Base-by-base conservation (phyloP, 2,888 invertebrate species). In the Conus canariensis region DNA sequence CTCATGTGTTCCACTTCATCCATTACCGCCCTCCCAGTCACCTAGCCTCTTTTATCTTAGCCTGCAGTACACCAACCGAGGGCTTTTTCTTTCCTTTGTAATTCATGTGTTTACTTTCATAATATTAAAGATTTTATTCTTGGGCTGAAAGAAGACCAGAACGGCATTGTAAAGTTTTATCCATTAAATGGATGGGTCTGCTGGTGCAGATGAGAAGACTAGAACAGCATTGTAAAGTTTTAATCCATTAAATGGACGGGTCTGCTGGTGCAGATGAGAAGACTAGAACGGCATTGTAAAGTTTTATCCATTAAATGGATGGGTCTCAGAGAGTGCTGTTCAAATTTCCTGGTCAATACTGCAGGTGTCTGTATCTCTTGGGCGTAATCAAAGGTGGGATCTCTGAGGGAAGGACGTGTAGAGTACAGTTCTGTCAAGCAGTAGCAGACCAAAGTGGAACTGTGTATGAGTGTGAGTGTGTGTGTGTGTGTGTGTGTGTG, bases 251-350 rank as follows among this genome's bases (percentile, higher is more conserved):
- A 30, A 30, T 30, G 30, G 30, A 30, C 30, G 30, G 30, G 30
- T 30, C 30, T 30, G 30, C 2, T 1, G 30, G 30, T 30, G 30
- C 30, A 30, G 30, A 67, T 19, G 0, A 14, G 22, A 14, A 7
- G 14, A 67, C 67, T 67, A 67, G 16, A 67, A 67, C 8, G 30
- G 30, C 30, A 30, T 0, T 30, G 30, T 30, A 30, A 2, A 30
- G 30, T 30, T 30, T 30, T 30, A 30, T 30, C 30, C 30, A 30
- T 30, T 0, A 30, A 30, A 30, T 30, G 30, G 30, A 30, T 2
- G 99, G 99, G 99, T 30, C 30, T 45, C 45, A 45, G 45, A 2
- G 45, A 45, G 45, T 45, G 45, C 45, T 45, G 45, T 4, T 45
- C 3, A 45, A 45, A 45, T 45, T 45, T 45, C 45, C 45, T 45